These are phyloP conservation scores for Chloropsis cyanopogon DNA, from an alignment of 2,113 vertebrate genomes.

Conservation along the genomic window DNA sequence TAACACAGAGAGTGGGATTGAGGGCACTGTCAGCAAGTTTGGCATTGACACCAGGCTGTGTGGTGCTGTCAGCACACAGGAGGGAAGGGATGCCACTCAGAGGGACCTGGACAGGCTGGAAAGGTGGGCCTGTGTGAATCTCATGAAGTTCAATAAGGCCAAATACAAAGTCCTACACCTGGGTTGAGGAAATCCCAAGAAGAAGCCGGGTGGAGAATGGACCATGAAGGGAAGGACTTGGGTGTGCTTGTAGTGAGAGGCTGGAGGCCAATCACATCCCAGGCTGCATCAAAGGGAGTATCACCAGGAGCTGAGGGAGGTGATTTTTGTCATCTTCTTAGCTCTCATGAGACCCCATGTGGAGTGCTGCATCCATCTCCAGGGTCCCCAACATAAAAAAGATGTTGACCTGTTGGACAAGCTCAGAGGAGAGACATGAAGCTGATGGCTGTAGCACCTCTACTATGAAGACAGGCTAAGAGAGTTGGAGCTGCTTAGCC, in stretches of 20 bases:
- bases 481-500: background rate
- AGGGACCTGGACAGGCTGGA: background rate
- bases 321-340: background rate
- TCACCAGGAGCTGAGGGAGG: accelerated
- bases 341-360: background rate
- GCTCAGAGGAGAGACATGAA: background rate
- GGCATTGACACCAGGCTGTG: background rate
- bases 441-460: background rate
- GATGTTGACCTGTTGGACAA: background rate
- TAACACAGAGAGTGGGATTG: background rate
- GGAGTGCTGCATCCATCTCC: background rate
- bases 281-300: background rate
- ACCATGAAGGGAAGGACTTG: background rate
- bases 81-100: background rate
- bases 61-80: background rate
- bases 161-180: background rate
- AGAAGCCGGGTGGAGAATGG: background rate
- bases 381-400: background rate
- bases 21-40: background rate
- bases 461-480: background rate
- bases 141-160: background rate
- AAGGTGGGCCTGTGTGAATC: background rate
- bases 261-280: background rate
- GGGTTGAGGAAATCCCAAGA: background rate
- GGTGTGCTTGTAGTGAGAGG: background rate